These are phyloP conservation scores for Mamestra configurata DNA, from an alignment of 1,140 invertebrate genomes.

Conservation along the genomic window DNA sequence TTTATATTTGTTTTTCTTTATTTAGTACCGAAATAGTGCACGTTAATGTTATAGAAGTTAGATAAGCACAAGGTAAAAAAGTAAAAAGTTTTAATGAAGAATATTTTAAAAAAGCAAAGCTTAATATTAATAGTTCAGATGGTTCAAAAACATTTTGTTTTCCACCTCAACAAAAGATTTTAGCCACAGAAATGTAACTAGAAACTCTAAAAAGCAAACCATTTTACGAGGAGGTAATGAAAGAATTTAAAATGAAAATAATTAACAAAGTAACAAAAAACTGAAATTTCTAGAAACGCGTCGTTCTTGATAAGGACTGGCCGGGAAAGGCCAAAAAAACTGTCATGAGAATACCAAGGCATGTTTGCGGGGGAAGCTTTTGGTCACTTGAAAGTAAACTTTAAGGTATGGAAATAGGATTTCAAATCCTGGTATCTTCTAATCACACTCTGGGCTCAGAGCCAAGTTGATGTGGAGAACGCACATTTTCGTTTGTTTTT, in stretches of 20 bases:
- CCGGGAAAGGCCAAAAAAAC: slow-evolving; percentile 40
- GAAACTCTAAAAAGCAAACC: slow-evolving; percentile 10
- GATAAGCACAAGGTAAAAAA: neutral
- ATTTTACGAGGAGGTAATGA: slow-evolving; percentile 25
- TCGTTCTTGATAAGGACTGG: slow-evolving; percentile 44
- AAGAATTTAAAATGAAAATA: slow-evolving; percentile 45
- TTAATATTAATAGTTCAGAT: neutral
- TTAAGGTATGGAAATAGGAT: slow-evolving; percentile 24
- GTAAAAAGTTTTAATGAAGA: neutral
- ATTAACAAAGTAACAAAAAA: slow-evolving; percentile 46
- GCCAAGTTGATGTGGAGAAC: slow-evolving; percentile 70
- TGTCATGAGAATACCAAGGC: slow-evolving; percentile 17
- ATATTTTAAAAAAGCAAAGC: neutral
- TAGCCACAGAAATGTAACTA: neutral
- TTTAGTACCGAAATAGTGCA: neutral
- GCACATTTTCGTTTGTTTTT: slow-evolving; percentile 73
- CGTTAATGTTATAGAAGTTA: no score
- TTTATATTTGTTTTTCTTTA: neutral
- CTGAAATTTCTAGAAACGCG: slow-evolving; percentile 42
- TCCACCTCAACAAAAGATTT: neutral
- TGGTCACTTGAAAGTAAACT: slow-evolving; percentile 39
- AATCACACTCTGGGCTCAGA: slow-evolving; percentile 57
- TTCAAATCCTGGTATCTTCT: slow-evolving; percentile 27
- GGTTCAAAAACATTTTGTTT: slow-evolving; percentile 4
- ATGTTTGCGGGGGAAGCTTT: neutral